A percentile compares a stretch with the other conserved stretches of the same genome.
phyloP scores from a whole-genome alignment of 92 coral and sea anemone genomes.

The Zoanthus sansibaricus region DNA sequence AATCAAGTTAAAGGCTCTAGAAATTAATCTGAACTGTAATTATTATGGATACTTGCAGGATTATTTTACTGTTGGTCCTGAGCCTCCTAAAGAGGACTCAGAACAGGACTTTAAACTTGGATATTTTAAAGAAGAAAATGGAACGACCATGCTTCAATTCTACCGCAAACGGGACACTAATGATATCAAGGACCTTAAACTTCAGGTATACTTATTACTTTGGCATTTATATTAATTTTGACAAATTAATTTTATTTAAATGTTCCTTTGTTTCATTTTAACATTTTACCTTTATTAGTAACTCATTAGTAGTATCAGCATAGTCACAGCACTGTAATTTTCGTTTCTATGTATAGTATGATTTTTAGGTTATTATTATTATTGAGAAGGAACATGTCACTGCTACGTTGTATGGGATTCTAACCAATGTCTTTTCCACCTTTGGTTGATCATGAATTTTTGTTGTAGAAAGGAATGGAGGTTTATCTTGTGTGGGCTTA shows the following conservation, averaged over 20 bases:
- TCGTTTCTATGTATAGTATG: too few species aligned
- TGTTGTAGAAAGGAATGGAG: neutral
- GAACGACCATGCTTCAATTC: conserved; percentile 13
- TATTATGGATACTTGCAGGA: neutral
- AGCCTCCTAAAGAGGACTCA: neutral
- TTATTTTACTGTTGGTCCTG: neutral
- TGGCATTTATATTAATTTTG: too few species aligned
- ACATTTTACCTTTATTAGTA: too few species aligned
- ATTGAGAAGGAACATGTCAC: neutral
- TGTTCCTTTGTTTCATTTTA: too few species aligned
- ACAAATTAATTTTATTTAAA: too few species aligned
- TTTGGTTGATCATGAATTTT: neutral
- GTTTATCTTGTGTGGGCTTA: neutral
- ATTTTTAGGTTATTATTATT: too few species aligned
- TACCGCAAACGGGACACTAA: conserved; percentile 25
- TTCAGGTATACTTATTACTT: neutral
- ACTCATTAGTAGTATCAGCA: too few species aligned
- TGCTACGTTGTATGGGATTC: too few species aligned
- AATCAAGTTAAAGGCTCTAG: too few species aligned
- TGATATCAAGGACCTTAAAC: neutral
- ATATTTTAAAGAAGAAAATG: neutral
- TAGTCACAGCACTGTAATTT: too few species aligned
- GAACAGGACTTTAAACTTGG: conserved; percentile 10
- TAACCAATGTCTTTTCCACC: too few species aligned
- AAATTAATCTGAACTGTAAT: too few species aligned